These are phyloP conservation scores for Micrasema minimum DNA, from an alignment of 1,140 invertebrate species.

Conservation along the genomic window DNA sequence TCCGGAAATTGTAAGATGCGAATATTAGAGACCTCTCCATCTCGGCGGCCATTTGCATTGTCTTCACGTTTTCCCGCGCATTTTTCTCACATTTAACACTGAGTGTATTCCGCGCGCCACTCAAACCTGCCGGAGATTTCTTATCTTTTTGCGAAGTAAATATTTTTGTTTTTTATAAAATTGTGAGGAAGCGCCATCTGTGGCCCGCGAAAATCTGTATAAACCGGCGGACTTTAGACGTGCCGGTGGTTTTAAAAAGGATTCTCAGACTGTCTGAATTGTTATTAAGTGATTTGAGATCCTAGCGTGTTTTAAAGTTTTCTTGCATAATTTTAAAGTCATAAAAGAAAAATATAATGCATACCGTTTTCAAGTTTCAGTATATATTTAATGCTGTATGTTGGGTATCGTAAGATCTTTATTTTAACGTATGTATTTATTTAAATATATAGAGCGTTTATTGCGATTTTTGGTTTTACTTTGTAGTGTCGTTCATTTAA, in stretches of 20 bases:
- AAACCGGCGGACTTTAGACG: slow-evolving; percentile 5
- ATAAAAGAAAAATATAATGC: no score
- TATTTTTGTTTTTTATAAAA: slow-evolving; percentile 25
- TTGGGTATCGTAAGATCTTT: no score
- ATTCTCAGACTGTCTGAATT: slow-evolving; percentile 11
- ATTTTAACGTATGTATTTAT: no score
- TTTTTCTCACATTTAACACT: slow-evolving; percentile 39
- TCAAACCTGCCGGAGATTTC: slow-evolving; percentile 6
- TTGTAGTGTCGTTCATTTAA: no score
- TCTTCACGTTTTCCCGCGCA: slow-evolving; percentile 32
- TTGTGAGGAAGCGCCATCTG: slow-evolving; percentile 24
- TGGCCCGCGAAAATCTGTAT: slow-evolving; percentile 28
- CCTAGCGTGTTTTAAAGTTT: no score
- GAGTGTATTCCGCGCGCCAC: slow-evolving; percentile 34
- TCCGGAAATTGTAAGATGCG: slow-evolving; percentile 4
- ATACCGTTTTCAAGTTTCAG: no score
- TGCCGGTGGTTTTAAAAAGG: slow-evolving; percentile 1
- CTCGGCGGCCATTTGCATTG: slow-evolving; percentile 33
- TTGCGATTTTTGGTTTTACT: no score
- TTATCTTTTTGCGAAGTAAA: slow-evolving; percentile 29
- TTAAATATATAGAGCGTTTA: no score
- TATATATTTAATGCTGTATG: no score
- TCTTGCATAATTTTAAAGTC: no score
- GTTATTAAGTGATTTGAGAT: slow-evolving; percentile 34
- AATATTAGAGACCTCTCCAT: slow-evolving; percentile 28